Base-by-base conservation (phyloP, 2,113 vertebrate species). In the Dasyprocta punctata region DNA sequence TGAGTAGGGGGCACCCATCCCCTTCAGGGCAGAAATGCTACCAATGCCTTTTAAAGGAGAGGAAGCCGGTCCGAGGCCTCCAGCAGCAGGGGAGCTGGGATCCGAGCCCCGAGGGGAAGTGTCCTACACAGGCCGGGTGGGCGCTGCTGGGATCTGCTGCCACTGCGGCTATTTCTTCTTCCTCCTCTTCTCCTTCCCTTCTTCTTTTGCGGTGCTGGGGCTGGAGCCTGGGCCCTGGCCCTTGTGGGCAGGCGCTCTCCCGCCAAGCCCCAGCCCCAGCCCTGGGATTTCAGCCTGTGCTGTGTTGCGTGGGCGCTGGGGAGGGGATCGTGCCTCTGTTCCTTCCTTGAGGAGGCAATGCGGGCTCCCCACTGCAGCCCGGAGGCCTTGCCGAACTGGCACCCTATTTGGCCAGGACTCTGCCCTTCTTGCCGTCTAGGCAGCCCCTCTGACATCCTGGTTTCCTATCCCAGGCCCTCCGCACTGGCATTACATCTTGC, bases 401-500 rank as follows among this genome's bases (percentile, higher is more conserved):
- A 16, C 16, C 20, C 16, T 16, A 3, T 63, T 44, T 49, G 10
- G 36, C 63, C 56, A 8, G 38, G n/a, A 3, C 24, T n/a, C 71
- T 65, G 44, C 33, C 60, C 83, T 73, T 85, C 63, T 20, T 7
- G 13, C 33, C 22, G 49, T n/a, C 81, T 28, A 49, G 12, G 24
- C 47, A 7, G 88, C 30, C 63, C 88, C 85, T 95, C 56, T 82
- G 11, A 0, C 20, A 63, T 28, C 5, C 36, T 1, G 8, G 49
- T 26, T 52, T n/a, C 81, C 73, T 9, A 9, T 58, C 81, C 63
- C 86, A 38, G 94, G 93, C 78, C 58, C 86, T 95, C 89, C 91
- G 96, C 83, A 89, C 1, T 0, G 6, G 22, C 14, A 24, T 5
- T 36, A 6, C 41, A 24, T 73, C 47, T 67, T 54, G 41, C 41